Percentiles rank a stretch among this genome's conserved stretches.
Evolutionary conservation across 2,797 vertebrate species (phyloP).

Genomic region (Acropternis orthonyx): DNA sequence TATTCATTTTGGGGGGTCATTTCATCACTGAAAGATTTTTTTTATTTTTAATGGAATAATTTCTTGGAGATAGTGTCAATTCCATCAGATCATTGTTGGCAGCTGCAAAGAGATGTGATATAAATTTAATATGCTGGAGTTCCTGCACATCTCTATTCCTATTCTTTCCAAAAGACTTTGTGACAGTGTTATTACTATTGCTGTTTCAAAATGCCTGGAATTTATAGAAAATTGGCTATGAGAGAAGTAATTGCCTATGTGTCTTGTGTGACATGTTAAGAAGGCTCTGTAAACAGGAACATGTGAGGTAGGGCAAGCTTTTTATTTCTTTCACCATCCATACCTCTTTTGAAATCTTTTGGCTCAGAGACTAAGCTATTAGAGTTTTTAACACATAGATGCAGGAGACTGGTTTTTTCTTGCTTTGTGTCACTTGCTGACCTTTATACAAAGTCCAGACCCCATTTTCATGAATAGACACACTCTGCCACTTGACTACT

Average conservation of each 20-base stretch:
- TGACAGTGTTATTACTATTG: not conserved
- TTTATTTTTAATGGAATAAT: not conserved
- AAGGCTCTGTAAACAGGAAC: not conserved
- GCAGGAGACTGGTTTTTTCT: not conserved
- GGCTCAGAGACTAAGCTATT: not conserved
- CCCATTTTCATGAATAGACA: not conserved
- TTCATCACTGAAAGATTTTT: not conserved
- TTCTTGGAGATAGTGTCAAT: not conserved
- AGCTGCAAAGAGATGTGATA: not conserved
- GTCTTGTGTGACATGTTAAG: not conserved
- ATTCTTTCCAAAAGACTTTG: not conserved
- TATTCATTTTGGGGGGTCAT: fast-evolving
- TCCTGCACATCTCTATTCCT: not conserved
- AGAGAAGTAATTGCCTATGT: not conserved
- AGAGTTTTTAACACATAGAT: not conserved
- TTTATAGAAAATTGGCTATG: not conserved
- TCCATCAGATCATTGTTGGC: not conserved
- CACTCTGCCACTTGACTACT: not conserved
- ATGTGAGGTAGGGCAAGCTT: not conserved
- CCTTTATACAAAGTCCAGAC: not conserved
- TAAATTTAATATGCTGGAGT: not conserved
- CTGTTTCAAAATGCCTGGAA: not conserved
- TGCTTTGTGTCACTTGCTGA: not conserved
- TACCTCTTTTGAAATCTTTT: not conserved
- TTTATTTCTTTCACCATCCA: not conserved